phyloP scores from a whole-genome alignment of 2,113 vertebrate species.

The Microcebus griseorufus region DNA sequence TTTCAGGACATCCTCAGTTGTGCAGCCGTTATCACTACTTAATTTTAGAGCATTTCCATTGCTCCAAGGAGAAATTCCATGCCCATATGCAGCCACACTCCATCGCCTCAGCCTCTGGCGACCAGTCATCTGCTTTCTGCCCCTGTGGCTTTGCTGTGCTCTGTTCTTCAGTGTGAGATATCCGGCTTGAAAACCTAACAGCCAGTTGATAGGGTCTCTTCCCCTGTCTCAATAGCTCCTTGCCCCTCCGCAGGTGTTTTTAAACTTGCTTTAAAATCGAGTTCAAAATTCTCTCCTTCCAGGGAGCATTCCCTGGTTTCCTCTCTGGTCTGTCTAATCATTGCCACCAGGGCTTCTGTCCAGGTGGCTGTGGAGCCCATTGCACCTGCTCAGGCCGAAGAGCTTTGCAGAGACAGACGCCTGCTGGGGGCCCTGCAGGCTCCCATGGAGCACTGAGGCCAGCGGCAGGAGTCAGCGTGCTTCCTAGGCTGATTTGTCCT shows the following conservation, averaged over 20 bases:
- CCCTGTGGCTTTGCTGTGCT: neutral
- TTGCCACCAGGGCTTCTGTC: neutral
- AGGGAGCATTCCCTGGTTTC: neutral
- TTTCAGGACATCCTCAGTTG: neutral
- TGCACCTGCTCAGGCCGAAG: neutral
- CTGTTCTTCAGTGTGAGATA: neutral
- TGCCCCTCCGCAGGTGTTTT: neutral
- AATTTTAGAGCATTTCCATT: conserved; percentile 27
- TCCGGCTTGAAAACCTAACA: neutral
- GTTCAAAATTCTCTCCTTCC: neutral
- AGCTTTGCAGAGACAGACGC: neutral
- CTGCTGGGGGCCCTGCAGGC: neutral
- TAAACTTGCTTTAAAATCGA: neutral
- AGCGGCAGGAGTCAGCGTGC: neutral
- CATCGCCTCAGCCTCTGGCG: neutral
- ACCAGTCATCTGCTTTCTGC: neutral
- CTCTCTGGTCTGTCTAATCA: neutral
- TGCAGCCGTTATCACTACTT: neutral
- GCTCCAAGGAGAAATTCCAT: neutral
- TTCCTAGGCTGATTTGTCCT: neutral
- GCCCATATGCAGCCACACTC: neutral
- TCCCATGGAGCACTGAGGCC: neutral
- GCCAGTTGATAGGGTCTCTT: neutral
- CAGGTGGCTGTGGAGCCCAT: neutral
- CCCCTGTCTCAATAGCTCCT: neutral